Percentiles rank a stretch among this genome's conserved stretches.
phyloP scores from a whole-genome alignment of 1,140 invertebrate species.

The Eumaeus atala region DNA sequence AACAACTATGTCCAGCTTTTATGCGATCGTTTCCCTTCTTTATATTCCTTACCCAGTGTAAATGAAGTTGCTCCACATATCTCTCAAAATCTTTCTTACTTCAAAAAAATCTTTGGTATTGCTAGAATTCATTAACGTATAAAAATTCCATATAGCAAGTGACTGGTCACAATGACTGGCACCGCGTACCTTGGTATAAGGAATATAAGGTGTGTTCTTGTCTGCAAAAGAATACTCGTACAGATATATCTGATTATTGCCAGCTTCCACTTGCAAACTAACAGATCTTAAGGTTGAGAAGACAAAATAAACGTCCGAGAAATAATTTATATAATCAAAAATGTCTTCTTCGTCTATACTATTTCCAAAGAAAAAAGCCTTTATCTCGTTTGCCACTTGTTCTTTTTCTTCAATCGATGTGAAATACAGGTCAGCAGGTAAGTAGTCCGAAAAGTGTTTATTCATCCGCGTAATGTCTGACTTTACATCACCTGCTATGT shows the following conservation, averaged over 20 bases:
- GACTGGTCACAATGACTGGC: constrained; percentile 20
- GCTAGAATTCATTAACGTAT: not conserved
- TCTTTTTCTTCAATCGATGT: constrained; percentile 26
- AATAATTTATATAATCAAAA: constrained; percentile 31
- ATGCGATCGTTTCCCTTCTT: too few species aligned
- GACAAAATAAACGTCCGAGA: constrained; percentile 32
- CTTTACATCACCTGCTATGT: constrained; percentile 19
- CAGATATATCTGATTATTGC: constrained; percentile 34
- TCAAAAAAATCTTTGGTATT: constrained; percentile 14
- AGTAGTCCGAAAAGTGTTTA: constrained; percentile 33
- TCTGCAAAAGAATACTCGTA: constrained; percentile 38
- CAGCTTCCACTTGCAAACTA: constrained; percentile 28
- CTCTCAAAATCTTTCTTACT: constrained; percentile 15
- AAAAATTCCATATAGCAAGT: not conserved
- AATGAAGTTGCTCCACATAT: constrained; percentile 25
- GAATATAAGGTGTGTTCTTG: constrained; percentile 20
- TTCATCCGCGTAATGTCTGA: constrained; percentile 36
- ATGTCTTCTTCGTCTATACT: constrained; percentile 23
- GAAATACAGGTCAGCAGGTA: constrained; percentile 39
- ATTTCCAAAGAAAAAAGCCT: constrained; percentile 40
- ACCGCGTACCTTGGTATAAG: constrained; percentile 26
- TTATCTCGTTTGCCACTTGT: constrained; percentile 26
- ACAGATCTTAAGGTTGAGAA: constrained; percentile 29
- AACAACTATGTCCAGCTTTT: too few species aligned
- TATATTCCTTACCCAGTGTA: constrained; percentile 25